Evolutionary conservation across 2,113 vertebrate species (phyloP).

Genomic region (Eublepharis macularius): DNA sequence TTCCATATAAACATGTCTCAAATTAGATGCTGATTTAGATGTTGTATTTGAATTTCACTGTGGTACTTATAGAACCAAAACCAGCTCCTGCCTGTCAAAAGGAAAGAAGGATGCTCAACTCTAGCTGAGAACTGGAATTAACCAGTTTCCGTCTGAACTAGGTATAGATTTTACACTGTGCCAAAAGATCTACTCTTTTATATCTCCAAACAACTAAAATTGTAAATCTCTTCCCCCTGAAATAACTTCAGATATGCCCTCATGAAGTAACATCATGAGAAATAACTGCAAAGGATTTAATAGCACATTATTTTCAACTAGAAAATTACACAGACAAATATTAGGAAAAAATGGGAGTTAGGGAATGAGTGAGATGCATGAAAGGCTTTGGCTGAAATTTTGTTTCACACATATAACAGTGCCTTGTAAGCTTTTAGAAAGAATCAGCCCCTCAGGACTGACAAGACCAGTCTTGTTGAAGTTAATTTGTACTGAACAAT

Average conservation of each 20-base stretch:
- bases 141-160: background rate
- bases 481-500: background rate
- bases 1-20: background rate
- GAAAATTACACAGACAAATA: background rate
- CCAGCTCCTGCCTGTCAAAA: background rate
- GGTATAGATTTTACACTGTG: background rate
- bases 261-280: background rate
- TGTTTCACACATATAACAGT: conserved; percentile 30
- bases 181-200: background rate
- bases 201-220: background rate
- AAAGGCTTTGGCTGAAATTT: conserved; percentile 18
- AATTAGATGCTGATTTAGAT: background rate
- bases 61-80: background rate
- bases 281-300: background rate
- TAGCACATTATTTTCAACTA: background rate
- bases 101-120: accelerated
- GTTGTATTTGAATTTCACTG: background rate
- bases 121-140: background rate
- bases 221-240: background rate
- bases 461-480: background rate
- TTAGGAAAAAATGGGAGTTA: background rate
- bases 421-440: conserved; percentile 12
- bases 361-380: conserved; percentile 1
- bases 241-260: too few species aligned
- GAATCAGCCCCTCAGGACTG: background rate